These are phyloP conservation scores for Epizoanthus rinbou DNA, from an alignment of 92 coral and sea anemone genomes.

Conservation along the genomic window DNA sequence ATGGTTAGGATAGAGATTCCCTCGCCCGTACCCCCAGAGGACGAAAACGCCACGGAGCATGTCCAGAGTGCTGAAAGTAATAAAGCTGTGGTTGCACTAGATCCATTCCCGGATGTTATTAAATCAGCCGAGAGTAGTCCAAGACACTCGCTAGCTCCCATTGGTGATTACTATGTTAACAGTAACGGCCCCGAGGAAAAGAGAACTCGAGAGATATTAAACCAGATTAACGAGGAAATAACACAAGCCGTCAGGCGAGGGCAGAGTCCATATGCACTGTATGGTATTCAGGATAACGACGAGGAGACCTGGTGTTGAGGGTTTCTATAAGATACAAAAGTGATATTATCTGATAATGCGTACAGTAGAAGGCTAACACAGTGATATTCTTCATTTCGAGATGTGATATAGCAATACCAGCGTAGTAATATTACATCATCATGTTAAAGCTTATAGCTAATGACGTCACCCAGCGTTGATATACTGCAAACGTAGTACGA, in stretches of 20 bases:
- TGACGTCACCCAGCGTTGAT: not conserved
- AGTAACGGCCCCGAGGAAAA: slow-evolving; percentile 61
- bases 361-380: not conserved
- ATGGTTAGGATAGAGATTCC: slow-evolving; percentile 75
- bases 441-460: not conserved
- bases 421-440: not conserved
- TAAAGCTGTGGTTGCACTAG: slow-evolving; percentile 66
- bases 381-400: slow-evolving; percentile 5
- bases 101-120: slow-evolving; percentile 97
- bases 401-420: not conserved
- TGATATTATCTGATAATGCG: not conserved
- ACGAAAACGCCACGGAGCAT: slow-evolving; percentile 30
- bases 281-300: slow-evolving; percentile 92
- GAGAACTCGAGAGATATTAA: slow-evolving; percentile 79
- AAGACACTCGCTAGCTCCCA: slow-evolving; percentile 77
- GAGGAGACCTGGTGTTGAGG: slow-evolving; percentile 98
- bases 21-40: slow-evolving; percentile 63
- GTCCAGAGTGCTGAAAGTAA: slow-evolving; percentile 43
- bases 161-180: slow-evolving; percentile 64
- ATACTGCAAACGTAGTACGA: slow-evolving; percentile 2
- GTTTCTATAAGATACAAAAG: not conserved
- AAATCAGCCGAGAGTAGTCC: slow-evolving; percentile 98
- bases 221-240: slow-evolving; percentile 85
- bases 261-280: slow-evolving; percentile 91
- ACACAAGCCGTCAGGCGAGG: slow-evolving; percentile 90